Conservation (phyloP, 2,797 vertebrate genomes). For the Tympanoctomys barrerae region DNA sequence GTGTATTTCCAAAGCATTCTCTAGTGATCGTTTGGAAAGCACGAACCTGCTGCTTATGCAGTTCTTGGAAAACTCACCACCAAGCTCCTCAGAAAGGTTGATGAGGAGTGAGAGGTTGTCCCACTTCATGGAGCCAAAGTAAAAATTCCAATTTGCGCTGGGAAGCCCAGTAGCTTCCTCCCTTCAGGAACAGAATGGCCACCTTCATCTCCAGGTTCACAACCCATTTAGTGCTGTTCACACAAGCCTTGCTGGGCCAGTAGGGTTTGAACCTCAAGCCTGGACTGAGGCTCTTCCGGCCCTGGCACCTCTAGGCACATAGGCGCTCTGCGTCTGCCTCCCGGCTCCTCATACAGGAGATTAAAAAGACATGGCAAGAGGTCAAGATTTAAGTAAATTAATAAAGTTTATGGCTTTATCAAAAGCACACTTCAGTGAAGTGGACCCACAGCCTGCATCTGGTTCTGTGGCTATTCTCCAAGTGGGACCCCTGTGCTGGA, state of each 20-base stretch:
- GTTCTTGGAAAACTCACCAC: background rate
- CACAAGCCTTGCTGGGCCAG: rapidly evolving
- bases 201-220: rapidly evolving
- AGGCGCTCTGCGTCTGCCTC: too few relatives aligned
- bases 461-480: background rate
- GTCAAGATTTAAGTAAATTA: background rate
- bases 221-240: rapidly evolving
- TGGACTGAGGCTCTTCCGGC: rapidly evolving
- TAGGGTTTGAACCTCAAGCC: background rate
- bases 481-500: background rate
- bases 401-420: background rate
- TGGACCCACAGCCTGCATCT: background rate
- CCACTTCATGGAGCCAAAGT: rapidly evolving
- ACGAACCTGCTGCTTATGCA: rapidly evolving
- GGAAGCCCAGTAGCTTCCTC: rapidly evolving
- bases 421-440: background rate
- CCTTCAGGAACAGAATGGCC: rapidly evolving
- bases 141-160: background rate
- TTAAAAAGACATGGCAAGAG: background rate
- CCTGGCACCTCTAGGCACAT: rapidly evolving
- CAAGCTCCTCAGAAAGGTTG: background rate
- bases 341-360: background rate
- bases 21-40: rapidly evolving
- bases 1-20: rapidly evolving
- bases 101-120: rapidly evolving